These are phyloP conservation scores for Ectemnius cavifrons DNA, from an alignment of 2,888 invertebrate species.

Conservation along the genomic window DNA sequence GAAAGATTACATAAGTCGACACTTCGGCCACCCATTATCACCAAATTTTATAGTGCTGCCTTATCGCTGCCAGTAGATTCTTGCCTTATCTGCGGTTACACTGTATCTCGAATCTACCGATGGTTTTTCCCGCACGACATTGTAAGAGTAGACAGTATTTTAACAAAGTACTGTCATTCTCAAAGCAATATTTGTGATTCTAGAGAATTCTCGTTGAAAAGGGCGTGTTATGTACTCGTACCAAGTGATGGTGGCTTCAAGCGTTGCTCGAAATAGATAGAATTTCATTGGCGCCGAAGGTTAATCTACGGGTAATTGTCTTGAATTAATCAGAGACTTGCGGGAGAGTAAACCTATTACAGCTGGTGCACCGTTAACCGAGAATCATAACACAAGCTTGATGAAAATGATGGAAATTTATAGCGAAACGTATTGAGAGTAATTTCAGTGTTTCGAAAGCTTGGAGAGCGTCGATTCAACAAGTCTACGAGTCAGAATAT, in stretches of 20 bases:
- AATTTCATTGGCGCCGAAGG: slow-evolving; percentile 53
- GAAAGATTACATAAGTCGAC: slow-evolving; percentile 33
- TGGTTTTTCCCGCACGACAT: slow-evolving; percentile 2
- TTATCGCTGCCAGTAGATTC: slow-evolving; percentile 36
- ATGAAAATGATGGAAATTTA: too few species aligned
- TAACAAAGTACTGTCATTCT: too few species aligned
- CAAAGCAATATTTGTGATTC: too few species aligned
- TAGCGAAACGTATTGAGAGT: too few species aligned
- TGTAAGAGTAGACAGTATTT: neutral
- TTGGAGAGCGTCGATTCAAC: too few species aligned
- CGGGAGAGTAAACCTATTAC: neutral
- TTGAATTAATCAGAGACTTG: slow-evolving; percentile 53
- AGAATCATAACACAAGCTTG: too few species aligned
- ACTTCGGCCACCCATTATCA: slow-evolving; percentile 25
- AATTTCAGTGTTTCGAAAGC: too few species aligned
- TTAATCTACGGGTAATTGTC: slow-evolving; percentile 54
- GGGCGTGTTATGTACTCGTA: too few species aligned
- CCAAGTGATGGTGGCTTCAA: slow-evolving; percentile 11
- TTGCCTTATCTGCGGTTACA: slow-evolving; percentile 31
- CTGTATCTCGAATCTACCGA: slow-evolving; percentile 21
- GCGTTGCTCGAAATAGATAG: slow-evolving; percentile 50
- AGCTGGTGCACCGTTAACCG: too few species aligned
- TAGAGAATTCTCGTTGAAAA: too few species aligned
- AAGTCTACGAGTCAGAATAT: too few species aligned
- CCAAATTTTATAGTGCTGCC: slow-evolving; percentile 26